phyloP scores from a whole-genome alignment of 2,113 vertebrate species.

The Pantherophis guttatus region DNA sequence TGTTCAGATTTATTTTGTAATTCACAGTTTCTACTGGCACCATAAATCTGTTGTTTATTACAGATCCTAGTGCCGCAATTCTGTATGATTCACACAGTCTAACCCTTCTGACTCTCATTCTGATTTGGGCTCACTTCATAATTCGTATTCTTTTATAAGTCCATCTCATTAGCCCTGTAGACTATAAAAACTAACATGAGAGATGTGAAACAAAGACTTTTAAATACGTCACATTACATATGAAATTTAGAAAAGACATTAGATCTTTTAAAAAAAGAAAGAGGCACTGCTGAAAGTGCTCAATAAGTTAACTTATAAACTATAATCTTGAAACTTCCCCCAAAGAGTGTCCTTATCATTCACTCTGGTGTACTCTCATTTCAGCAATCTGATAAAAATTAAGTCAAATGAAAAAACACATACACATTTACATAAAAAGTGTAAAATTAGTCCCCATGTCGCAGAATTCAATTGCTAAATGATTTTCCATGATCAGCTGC shows the following conservation, averaged over 20 bases:
- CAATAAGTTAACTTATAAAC: slow-evolving; percentile 79
- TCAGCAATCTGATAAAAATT: slow-evolving; percentile 53
- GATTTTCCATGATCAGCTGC: background rate
- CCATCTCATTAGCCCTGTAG: slow-evolving; percentile 73
- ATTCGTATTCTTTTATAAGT: slow-evolving; percentile 36
- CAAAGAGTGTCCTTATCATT: slow-evolving; percentile 59
- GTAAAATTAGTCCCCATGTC: slow-evolving; percentile 64
- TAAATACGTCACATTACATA: slow-evolving; percentile 85
- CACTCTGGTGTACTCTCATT: slow-evolving; percentile 55
- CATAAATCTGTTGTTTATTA: slow-evolving; percentile 89
- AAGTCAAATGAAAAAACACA: background rate
- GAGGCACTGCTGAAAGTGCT: slow-evolving; percentile 87
- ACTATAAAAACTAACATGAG: slow-evolving; percentile 65
- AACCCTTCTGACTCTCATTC: slow-evolving; percentile 29
- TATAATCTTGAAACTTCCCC: slow-evolving; percentile 59
- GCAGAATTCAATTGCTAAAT: slow-evolving; percentile 42
- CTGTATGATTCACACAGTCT: slow-evolving; percentile 67
- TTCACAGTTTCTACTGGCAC: slow-evolving; percentile 99
- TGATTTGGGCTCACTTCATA: slow-evolving; percentile 55
- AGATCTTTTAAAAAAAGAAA: slow-evolving; percentile 64
- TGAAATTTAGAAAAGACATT: slow-evolving; percentile 79
- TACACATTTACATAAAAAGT: slow-evolving; percentile 37
- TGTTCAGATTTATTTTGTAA: slow-evolving; percentile 98
- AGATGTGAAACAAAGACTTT: slow-evolving; percentile 71
- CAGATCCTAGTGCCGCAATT: slow-evolving; percentile 75